A percentile compares a stretch with the other conserved stretches of the same genome.
These are phyloP conservation scores for Drosophila pectinifera DNA, from an alignment of 1,140 invertebrate species.

Conservation along the genomic window DNA sequence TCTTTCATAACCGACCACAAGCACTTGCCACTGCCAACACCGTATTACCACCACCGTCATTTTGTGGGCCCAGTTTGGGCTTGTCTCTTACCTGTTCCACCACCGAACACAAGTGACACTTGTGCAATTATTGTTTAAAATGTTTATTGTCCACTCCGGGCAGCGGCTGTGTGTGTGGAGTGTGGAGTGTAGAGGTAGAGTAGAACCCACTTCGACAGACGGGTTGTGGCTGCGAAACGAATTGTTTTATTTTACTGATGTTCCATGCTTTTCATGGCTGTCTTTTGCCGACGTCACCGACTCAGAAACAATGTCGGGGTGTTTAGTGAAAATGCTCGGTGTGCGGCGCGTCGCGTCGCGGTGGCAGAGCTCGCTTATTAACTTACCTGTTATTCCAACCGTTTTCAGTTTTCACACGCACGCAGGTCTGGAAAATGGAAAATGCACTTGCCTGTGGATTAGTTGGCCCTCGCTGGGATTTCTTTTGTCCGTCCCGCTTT, in stretches of 20 bases:
- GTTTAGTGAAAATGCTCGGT: conserved; percentile 75
- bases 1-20: conserved; percentile 48
- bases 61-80: conserved; percentile 42
- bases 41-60: conserved; percentile 19
- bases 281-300: conserved; percentile 39
- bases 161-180: conserved; percentile 9
- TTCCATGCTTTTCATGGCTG: conserved; percentile 14
- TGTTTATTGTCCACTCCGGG: conserved; percentile 48
- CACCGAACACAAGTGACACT: conserved; percentile 59
- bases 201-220: conserved; percentile 37
- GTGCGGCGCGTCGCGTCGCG: conserved; percentile 41
- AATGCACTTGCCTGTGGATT: conserved; percentile 70
- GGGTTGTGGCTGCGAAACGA: conserved; percentile 18
- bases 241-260: conserved; percentile 27
- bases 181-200: not conserved
- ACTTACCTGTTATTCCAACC: conserved; percentile 72
- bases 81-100: conserved; percentile 42
- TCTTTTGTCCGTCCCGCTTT: conserved; percentile 44
- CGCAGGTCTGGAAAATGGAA: conserved; percentile 55
- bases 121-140: conserved; percentile 74
- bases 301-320: conserved; percentile 63
- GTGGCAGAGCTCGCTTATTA: conserved; percentile 60
- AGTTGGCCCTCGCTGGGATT: conserved; percentile 55
- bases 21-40: conserved; percentile 34
- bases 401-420: conserved; percentile 78